phyloP scores from a whole-genome alignment of 2,888 invertebrate genomes.

The Mongoloraphidia duomilia region DNA sequence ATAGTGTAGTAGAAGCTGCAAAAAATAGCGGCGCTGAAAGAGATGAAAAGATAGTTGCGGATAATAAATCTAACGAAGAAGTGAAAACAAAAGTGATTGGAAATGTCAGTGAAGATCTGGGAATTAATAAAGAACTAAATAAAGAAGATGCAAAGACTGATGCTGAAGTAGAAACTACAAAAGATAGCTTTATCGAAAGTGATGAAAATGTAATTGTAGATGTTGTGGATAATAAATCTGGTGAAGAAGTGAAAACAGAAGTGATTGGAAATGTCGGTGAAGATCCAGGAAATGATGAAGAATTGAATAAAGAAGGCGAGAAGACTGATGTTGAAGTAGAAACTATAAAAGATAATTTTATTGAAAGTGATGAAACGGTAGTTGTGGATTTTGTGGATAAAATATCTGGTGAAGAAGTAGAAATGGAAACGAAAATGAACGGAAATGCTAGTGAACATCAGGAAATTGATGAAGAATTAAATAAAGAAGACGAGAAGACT shows the following conservation, averaged over 20 bases:
- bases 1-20: slow-evolving; percentile 5
- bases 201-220: not conserved
- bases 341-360: not conserved
- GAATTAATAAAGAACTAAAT: slow-evolving; percentile 7
- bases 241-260: not conserved
- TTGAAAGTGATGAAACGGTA: not conserved
- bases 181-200: not conserved
- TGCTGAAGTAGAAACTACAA: slow-evolving; percentile 8
- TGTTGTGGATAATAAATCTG: slow-evolving; percentile 1
- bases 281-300: not conserved
- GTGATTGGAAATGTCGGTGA: slow-evolving; percentile 3
- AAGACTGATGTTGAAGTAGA: not conserved
- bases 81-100: not conserved
- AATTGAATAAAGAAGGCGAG: not conserved
- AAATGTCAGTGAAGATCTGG: not conserved
- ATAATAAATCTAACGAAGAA: not conserved
- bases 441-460: not conserved
- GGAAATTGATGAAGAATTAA: slow-evolving; percentile 6
- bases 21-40: not conserved
- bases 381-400: not conserved
- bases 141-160: slow-evolving; percentile 10
- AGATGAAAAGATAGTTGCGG: not conserved
- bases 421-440: slow-evolving; percentile 2
- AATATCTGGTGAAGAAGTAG: slow-evolving; percentile 10
- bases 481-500: slow-evolving; percentile 10